Base-by-base conservation (phyloP, 2,113 vertebrate species). In the Seriola rivoliana region DNA sequence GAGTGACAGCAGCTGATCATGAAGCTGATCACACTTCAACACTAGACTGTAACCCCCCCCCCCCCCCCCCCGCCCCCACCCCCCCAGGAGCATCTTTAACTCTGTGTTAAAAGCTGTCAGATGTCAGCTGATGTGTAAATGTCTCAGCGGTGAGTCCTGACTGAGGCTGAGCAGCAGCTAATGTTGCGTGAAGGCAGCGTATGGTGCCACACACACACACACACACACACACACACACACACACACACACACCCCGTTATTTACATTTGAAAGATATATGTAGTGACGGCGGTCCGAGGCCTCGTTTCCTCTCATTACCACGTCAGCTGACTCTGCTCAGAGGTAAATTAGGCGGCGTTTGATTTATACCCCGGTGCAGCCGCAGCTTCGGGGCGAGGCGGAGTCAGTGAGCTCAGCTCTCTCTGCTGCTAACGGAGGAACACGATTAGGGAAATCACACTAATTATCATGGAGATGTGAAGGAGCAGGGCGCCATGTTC, bases 161-260 rank as follows among this genome's bases (percentile, higher is more conserved):
- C 94, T 95, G 93, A 95, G 94, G 94, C 95, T 91, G 87, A 92
- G 95, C 95, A 94, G 95, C 95, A 93, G 94, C 94, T 96, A 96
- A 96, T 96, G 95, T 96, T 94, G 95, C 96, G 88, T 96, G 96
- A 95, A 96, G 94, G 95, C 93, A 96, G 96, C 96, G 94, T 95
- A 94, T 93, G 95, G 92, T 94, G 87, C 93, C 6, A 4, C 89
- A 92, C 34, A 36, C 34, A 5, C 34, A 36, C 34, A 36, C 34
- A 36, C 34, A 36, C 34, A 36, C 34, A 4, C 34, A 94, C 29
- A 29, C 29, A 29, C 2, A 29, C 29, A 29, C 29, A 29, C 29
- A 29, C 29, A 29, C 2, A 29, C 29, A 29, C 29, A 29, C 29
- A 29, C 29, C 94, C 93, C 88, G 91, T 95, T 96, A 96, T 96